phyloP scores from a whole-genome alignment of 2,888 invertebrate species.

The Andrena haemorrhoa region DNA sequence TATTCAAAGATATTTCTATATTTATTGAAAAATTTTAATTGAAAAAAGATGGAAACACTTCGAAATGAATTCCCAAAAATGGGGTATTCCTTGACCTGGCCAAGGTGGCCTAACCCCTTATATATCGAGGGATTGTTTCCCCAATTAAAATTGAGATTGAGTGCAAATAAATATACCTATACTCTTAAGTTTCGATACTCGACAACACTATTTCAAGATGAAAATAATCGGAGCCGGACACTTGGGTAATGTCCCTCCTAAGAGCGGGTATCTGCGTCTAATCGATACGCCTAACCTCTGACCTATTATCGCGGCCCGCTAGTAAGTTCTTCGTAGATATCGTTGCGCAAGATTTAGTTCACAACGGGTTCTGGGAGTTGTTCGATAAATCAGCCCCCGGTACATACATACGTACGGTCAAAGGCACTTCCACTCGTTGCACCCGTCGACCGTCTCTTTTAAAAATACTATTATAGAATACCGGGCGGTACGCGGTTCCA shows the following conservation, averaged over 20 bases:
- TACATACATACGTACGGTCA: slow-evolving; percentile 58
- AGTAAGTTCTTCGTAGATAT: slow-evolving; percentile 69
- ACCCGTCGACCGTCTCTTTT: slow-evolving; percentile 38
- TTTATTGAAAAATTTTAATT: no score
- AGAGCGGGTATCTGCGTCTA: slow-evolving; percentile 69
- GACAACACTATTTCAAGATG: no score
- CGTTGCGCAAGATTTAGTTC: slow-evolving; percentile 69
- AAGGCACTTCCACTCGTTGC: slow-evolving; percentile 50
- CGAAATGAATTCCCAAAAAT: no score
- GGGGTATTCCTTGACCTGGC: no score
- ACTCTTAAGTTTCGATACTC: no score
- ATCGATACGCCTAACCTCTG: slow-evolving; percentile 74
- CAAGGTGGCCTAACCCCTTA: no score
- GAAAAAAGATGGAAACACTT: no score
- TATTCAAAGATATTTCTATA: no score
- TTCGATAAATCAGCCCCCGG: slow-evolving; percentile 59
- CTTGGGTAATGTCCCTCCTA: slow-evolving; percentile 4
- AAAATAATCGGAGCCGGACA: no score
- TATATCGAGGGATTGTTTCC: no score
- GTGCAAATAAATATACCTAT: no score
- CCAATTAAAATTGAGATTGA: no score
- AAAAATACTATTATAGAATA: slow-evolving; percentile 49
- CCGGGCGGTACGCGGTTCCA: slow-evolving; percentile 4
- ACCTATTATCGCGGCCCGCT: slow-evolving; percentile 70
- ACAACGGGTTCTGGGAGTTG: slow-evolving; percentile 47